Base-by-base conservation (phyloP, 2,797 vertebrate species). In the Brotula barbata region DNA sequence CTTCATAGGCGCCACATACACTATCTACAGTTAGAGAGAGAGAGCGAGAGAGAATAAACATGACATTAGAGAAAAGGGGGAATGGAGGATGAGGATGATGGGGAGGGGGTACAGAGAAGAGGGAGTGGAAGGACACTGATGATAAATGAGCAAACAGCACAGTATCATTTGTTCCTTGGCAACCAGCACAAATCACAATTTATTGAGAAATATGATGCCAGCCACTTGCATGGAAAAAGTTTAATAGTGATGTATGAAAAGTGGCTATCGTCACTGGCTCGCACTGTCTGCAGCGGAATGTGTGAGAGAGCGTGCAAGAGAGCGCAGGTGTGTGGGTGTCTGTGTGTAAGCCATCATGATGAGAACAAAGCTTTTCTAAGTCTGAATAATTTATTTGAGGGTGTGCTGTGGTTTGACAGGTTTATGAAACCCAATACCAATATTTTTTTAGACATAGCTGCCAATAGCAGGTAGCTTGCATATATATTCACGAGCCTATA, bases 1-100 rank as follows among this genome's bases (percentile, higher is more conserved):
- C 87, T 99, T 99, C 97, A 99, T 99, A 50, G 97, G 97, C 88
- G 97, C 96, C 77, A 99, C 96, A 66, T 99, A 99, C 3, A 99
- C 89, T 62, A 99, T 94, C 97, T 99, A 86, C 45, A 89, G 54
- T 69, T 44, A 73, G 42, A 58, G 43, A 51, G 41, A 60, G 56
- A 28, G 22, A 42, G 25, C 33, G 19, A 46, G 16, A 44, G 54
- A 31, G 28, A 22, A 14, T 59, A 51, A 70, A 62, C 14, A 72
- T 68, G 19, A 45, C 14, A 44, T 17, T 1, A n/a, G 14, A 58
- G 39, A 44, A 64, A 68, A 19, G 56, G 15, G 1, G 11, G 12
- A 14, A 20, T 9, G 8, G 8, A 46, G n/a, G 15, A 23, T 17
- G n/a, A 34, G 11, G 31, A 20, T 43, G 31, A 45, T 36, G 34